Conservation (phyloP, 2,888 invertebrate species). For the Sceliomorpha sp. region DNA sequence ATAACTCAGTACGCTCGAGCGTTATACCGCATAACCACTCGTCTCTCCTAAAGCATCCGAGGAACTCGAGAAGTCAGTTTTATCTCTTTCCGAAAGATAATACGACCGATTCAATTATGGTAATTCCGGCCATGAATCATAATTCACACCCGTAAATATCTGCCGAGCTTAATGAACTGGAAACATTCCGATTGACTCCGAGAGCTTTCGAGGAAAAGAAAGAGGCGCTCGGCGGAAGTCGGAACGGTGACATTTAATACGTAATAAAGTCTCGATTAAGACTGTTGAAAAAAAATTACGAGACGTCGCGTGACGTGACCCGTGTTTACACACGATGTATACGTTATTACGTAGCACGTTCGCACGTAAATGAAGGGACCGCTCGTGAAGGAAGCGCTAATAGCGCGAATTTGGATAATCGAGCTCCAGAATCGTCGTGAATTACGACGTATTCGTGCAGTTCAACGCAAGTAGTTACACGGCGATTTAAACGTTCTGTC, state of each 20-base stretch:
- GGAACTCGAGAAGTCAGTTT: slow-evolving; percentile 19
- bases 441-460: slow-evolving; percentile 42
- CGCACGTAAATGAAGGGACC: slow-evolving; percentile 13
- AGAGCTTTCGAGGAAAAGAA: not conserved
- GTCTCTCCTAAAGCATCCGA: not conserved
- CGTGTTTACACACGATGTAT: slow-evolving; percentile 31
- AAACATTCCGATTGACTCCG: slow-evolving; percentile 10
- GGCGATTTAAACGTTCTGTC: slow-evolving; percentile 37
- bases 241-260: no score
- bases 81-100: slow-evolving; percentile 23
- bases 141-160: slow-evolving; percentile 31
- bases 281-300: slow-evolving; percentile 1
- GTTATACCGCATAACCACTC: slow-evolving; percentile 4
- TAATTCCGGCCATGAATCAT: slow-evolving; percentile 44
- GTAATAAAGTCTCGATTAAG: no score
- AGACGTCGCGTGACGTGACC: not conserved
- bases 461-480: slow-evolving; percentile 37
- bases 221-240: no score
- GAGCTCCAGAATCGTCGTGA: slow-evolving; percentile 31
- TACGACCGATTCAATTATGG: slow-evolving; percentile 46
- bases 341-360: slow-evolving; percentile 2
- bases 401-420: slow-evolving; percentile 46
- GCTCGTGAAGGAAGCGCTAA: slow-evolving; percentile 35
- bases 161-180: slow-evolving; percentile 37
- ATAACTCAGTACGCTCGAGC: slow-evolving; percentile 10